Evolutionary conservation across 2,888 invertebrate species (phyloP), one percentile per base, ranked within the genome.

Genomic region (Pristionchus exspectatus): DNA sequence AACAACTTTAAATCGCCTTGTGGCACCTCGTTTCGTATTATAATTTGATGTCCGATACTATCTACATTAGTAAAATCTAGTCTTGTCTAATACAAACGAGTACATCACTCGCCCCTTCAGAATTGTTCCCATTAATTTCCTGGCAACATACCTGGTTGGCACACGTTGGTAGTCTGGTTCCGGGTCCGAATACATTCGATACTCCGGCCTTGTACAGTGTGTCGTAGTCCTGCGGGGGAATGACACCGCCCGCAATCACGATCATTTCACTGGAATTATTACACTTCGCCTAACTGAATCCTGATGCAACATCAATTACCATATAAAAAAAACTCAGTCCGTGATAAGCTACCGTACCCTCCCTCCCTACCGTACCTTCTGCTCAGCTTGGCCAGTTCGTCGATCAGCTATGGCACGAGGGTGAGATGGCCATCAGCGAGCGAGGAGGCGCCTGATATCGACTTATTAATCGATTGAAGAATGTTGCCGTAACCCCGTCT

Each of bases 191-290:
- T 59, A 96, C 95, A 18, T 95, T 96, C 27, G 96, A 94, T 54
- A 96, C 96, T 0, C 96, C 96, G 63, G 95, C 93, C 72, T 96
- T 94, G 93, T 95, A 96, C 59, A 96, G 95, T 92, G 96, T 96
- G 21, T 96, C 96, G 94, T 96, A 96, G 94, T 96, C 96, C 93
- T 96, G 96, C 27, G 96, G 96, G 30, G 96, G 96, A 91, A 96
- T 96, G 27, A 96, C 96, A 69, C 96, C 96, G n/a, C 96, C 96
- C 91, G 96, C 96, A 30, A 96, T 96, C 30, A 96, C 96, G 66
- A 96, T 93, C 90, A 96, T 96, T 93, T 96, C 96, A 18, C 96
- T 96, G 94, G 27, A n/a, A n/a, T n/a, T n/a, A n/a, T n/a, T n/a
- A n/a, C n/a, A n/a, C n/a, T n/a, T n/a, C n/a, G n/a, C n/a, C n/a